Base-by-base conservation (phyloP, 1,140 invertebrate genomes). In the Drosophila repleta region DNA sequence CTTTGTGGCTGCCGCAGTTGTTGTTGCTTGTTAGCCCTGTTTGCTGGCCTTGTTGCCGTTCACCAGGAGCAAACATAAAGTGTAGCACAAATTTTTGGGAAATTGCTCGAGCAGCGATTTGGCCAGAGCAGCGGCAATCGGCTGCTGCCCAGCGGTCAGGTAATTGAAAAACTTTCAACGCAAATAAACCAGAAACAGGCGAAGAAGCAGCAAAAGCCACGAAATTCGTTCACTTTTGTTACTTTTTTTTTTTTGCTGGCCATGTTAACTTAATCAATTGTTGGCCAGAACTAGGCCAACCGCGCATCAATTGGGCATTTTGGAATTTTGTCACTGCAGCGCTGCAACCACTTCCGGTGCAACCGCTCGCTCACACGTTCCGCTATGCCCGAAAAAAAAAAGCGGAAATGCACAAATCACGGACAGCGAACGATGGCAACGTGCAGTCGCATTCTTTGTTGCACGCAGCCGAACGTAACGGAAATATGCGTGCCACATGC, bases 361-460 rank as follows among this genome's bases (percentile, higher is more conserved):
- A 32, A 15, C 41, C 61, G 52, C 66, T 51, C 39, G 49, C 45
- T 66, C 37, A 3, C 63, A 37, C 64, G 46, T 67, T 66, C 32
- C 21, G 60, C 68, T 53, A 53, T 55, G 67, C 43, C 51, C 64
- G 69, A 79, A 74, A 67, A 76, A 39, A 67, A 73, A 79, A 79
- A 76, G 64, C 77, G 81, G 82, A 85, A 85, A 87, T 81, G 70
- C 82, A 87, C 82, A 85, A 85, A 85, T 85, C 82, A 85, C 73
- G 61, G 48, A 65, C 69, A 15, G 8, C 6, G 29, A 2, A 29
- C 6, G 29, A 2, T 15, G 37, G 13, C 39, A 43, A 18, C 39
- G 63, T 37, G 41, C 21, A 43, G 55, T 35, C 68, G 63, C 35
- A 65, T 66, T 79, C 67, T 74, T 85, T 84, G 80, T 70, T 69